phyloP scores from a whole-genome alignment of 1,140 invertebrate genomes.

The Cataglyphis hispanica region DNA sequence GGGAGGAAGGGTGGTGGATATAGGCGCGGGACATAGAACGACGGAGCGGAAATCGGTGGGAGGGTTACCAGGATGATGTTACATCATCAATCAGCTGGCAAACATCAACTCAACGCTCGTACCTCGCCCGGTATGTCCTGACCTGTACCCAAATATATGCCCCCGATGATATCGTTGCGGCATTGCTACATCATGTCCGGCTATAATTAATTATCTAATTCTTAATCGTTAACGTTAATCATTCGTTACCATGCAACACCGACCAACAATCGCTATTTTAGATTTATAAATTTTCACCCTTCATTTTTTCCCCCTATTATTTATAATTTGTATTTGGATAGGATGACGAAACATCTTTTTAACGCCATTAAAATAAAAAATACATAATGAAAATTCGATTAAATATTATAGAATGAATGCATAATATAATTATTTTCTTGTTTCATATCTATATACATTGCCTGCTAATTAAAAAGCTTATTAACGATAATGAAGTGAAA shows the following conservation, averaged over 20 bases:
- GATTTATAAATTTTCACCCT: background rate
- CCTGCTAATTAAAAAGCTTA: background rate
- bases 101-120: constrained; percentile 86
- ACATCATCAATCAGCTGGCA: constrained; percentile 86
- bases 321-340: background rate
- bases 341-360: background rate
- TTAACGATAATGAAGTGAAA: background rate
- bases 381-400: background rate
- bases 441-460: background rate
- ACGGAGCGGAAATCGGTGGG: constrained; percentile 74
- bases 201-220: constrained; percentile 78
- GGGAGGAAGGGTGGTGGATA: constrained; percentile 43
- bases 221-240: constrained; percentile 71
- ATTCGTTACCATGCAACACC: constrained; percentile 1
- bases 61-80: constrained; percentile 81
- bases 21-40: constrained; percentile 53
- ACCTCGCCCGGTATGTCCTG: constrained; percentile 76
- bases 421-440: background rate
- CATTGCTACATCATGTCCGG: constrained; percentile 83
- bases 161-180: constrained; percentile 83
- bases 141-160: constrained; percentile 81
- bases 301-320: constrained; percentile 16
- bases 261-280: background rate
- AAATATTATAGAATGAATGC: background rate
- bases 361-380: background rate